Evolutionary conservation across 2,888 invertebrate genomes (phyloP), one percentile per base, ranked within the genome.

Genomic region (Synanthedon tipuliformis): DNA sequence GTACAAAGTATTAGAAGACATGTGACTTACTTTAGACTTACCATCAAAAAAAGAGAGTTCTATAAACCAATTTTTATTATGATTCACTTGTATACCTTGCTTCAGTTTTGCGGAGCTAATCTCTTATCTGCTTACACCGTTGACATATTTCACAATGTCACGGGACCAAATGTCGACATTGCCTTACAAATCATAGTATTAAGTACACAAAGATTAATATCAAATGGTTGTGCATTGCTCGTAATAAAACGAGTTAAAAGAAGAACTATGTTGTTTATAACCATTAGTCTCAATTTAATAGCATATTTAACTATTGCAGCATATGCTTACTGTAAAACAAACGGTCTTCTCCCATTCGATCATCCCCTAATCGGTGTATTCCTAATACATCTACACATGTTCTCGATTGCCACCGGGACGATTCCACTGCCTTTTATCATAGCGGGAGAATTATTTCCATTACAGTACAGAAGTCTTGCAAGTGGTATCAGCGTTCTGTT

Each of bases 391-490:
- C 60, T 75, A 0, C 81, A 90, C 58, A 89, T 89, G 61, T 78
- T 86, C 11, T 88, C 89, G 15, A 79, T 90, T 16, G 83, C 88
- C 1, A 78, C 89, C 5, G 91, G 92, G 0, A 75, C 89, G 3
- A 79, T 90, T 1, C 90, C 92, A 0, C 64, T 93, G 51, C 92
- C 92, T 0, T 92, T 92, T 81, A 89, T 91, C 10, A 89, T 93
- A 71, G 89, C 91, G 57, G 92, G 92, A 0, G 93, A 93, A 69
- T 71, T 93, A 1, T 92, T 92, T 61, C 88, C 92, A 3, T 78
- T 89, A 34, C 83, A 85, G 50, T 88, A 85, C 48, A 83, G 91
- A 50, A 91, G 91, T 40, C 65, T 90, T 1, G 91, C 92, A 51
- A 77, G 79, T 12, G 76, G 77, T 0, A 66, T 81, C n/a, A 75